A percentile compares a stretch with the other conserved stretches of the same genome.
phyloP scores from a whole-genome alignment of 2,113 vertebrate species.

The Daphoenositta chrysoptera region DNA sequence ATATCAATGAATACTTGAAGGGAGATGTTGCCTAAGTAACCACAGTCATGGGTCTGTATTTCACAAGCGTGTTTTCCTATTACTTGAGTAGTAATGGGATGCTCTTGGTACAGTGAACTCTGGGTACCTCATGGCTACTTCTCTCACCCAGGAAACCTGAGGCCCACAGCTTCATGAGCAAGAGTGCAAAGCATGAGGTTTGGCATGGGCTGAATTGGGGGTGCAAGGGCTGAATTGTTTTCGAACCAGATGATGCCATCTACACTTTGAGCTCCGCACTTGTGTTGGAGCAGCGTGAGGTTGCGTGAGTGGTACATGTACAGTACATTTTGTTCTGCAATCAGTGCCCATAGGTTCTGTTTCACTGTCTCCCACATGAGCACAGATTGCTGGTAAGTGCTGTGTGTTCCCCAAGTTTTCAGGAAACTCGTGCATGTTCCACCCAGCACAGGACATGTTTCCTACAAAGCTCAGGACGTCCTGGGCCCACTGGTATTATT shows the following conservation, averaged over 20 bases:
- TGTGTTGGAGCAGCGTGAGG: background rate
- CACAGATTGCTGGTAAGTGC: background rate
- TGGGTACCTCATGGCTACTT: background rate
- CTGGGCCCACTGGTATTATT: background rate
- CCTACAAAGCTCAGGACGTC: background rate
- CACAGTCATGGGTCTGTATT: background rate
- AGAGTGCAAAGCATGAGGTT: background rate
- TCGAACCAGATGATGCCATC: background rate
- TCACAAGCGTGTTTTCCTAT: background rate
- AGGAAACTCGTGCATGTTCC: background rate
- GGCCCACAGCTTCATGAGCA: background rate
- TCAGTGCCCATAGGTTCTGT: background rate
- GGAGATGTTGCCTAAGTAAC: constrained; percentile 40
- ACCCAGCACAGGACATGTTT: too few species aligned
- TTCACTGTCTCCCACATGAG: background rate
- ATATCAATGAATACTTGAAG: constrained; percentile 41
- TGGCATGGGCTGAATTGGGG: background rate
- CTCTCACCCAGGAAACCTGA: background rate
- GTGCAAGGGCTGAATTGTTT: background rate
- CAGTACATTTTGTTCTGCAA: background rate
- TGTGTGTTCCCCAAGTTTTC: background rate
- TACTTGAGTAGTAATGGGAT: background rate
- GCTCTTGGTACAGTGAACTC: background rate
- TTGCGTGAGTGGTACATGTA: background rate
- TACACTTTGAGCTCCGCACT: background rate